Conservation (phyloP, 2,888 invertebrate genomes). For the Drosophila helvetica region DNA sequence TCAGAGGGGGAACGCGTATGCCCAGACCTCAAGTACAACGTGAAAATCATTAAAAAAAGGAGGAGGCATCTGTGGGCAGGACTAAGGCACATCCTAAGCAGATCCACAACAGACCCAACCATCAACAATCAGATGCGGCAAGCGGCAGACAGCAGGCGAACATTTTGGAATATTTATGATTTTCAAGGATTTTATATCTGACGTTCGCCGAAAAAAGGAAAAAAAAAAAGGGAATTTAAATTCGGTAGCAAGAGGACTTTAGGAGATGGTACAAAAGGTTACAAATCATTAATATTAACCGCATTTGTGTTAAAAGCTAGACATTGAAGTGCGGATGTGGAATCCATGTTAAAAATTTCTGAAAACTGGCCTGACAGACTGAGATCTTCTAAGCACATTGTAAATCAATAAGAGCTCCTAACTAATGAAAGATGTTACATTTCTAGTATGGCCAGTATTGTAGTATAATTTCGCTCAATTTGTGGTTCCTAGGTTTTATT, state of each 20-base stretch:
- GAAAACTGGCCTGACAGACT: no score
- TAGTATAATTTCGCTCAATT: conserved; percentile 4
- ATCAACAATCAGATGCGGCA: conserved; percentile 64
- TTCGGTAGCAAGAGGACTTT: conserved; percentile 38
- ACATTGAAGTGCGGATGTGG: neutral
- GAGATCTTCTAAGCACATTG: no score
- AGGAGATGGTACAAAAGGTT: conserved; percentile 49
- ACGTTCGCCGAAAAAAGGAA: conserved; percentile 54
- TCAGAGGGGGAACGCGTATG: conserved; percentile 15
- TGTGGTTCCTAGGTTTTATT: neutral
- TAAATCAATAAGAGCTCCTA: no score
- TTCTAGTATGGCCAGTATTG: no score
- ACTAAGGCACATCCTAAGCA: conserved; percentile 36
- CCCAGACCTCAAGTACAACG: conserved; percentile 38
- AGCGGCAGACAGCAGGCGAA: conserved; percentile 42
- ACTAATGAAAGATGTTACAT: no score
- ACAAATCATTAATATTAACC: conserved; percentile 82
- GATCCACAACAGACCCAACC: conserved; percentile 63
- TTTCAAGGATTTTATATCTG: conserved; percentile 76
- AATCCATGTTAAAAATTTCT: no score
- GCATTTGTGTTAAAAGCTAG: conserved; percentile 38
- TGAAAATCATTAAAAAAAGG: conserved; percentile 68
- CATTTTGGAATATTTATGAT: conserved; percentile 74
- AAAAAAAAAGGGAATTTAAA: conserved; percentile 22
- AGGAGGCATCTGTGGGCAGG: conserved; percentile 51